Percentiles rank a stretch among this genome's conserved stretches.
These are phyloP conservation scores for Chionis minor DNA, from an alignment of 2,113 vertebrate genomes.

Conservation along the genomic window DNA sequence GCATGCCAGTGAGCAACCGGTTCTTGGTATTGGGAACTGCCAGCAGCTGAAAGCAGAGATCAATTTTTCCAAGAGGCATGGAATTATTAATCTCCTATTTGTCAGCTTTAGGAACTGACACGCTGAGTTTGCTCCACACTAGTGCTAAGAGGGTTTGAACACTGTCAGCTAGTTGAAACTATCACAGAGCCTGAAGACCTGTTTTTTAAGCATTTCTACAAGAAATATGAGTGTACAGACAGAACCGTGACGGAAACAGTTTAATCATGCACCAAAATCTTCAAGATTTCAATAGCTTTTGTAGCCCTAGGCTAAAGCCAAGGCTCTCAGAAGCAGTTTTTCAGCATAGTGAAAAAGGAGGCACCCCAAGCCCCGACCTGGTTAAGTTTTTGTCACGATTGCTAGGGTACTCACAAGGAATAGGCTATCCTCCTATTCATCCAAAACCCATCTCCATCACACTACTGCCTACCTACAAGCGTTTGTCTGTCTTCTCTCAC, in stretches of 20 bases:
- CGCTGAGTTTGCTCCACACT: neutral
- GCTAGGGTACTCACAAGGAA: neutral
- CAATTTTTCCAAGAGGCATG: neutral
- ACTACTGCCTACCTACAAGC: neutral
- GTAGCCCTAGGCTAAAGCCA: neutral
- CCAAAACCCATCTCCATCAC: neutral
- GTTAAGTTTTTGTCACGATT: neutral
- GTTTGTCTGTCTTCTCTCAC: neutral
- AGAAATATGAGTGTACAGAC: neutral
- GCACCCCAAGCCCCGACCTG: accelerated
- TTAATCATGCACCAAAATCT: neutral
- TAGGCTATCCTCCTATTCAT: neutral
- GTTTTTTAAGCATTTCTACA: neutral
- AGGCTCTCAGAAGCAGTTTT: neutral
- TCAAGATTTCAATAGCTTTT: neutral
- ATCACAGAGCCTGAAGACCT: neutral
- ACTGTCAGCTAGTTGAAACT: neutral
- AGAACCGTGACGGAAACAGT: neutral
- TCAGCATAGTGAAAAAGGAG: neutral
- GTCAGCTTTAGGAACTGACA: neutral
- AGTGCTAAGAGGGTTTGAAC: neutral
- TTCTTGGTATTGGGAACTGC: neutral
- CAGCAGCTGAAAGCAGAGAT: neutral
- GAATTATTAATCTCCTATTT: neutral
- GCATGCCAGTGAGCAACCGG: neutral